phyloP scores from a whole-genome alignment of 2,113 vertebrate genomes.

The Phodopus roborovskii region DNA sequence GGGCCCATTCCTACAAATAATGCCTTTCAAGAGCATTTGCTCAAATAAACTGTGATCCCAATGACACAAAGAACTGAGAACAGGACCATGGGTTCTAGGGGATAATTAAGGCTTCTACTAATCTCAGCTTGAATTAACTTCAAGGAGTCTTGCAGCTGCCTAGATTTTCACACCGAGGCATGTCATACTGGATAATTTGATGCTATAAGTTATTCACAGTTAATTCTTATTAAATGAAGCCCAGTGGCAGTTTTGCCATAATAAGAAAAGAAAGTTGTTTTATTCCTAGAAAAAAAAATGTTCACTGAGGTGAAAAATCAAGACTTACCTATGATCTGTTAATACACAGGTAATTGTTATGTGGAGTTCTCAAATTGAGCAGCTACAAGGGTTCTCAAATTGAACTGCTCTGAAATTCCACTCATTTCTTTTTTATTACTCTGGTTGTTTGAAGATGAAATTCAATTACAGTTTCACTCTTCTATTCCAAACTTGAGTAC shows the following conservation, averaged over 20 bases:
- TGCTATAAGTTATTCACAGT: constrained; percentile 74
- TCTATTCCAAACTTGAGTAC: constrained; percentile 50
- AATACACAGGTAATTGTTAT: constrained; percentile 78
- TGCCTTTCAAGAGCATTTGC: constrained; percentile 59
- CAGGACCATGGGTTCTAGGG: constrained; percentile 66
- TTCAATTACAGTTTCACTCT: constrained; percentile 68
- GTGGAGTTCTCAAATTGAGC: constrained; percentile 66
- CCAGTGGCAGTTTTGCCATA: constrained; percentile 64
- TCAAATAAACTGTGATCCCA: constrained; percentile 70
- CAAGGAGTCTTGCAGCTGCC: constrained; percentile 56
- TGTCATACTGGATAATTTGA: constrained; percentile 71
- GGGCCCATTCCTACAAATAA: background rate
- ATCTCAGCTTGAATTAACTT: constrained; percentile 81
- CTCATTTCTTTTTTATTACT: constrained; percentile 69
- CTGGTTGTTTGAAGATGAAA: constrained; percentile 63
- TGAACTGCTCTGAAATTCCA: constrained; percentile 60
- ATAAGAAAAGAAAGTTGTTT: constrained; percentile 77
- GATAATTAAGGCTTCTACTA: constrained; percentile 77
- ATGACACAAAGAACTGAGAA: constrained; percentile 69
- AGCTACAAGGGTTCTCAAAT: constrained; percentile 67
- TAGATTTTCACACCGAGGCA: constrained; percentile 72
- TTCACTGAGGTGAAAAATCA: constrained; percentile 73
- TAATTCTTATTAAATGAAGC: constrained; percentile 80
- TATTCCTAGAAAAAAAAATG: constrained; percentile 73
- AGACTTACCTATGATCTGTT: constrained; percentile 69